Evolutionary conservation across 2,888 invertebrate species (phyloP).

Genomic region (Labia minor): DNA sequence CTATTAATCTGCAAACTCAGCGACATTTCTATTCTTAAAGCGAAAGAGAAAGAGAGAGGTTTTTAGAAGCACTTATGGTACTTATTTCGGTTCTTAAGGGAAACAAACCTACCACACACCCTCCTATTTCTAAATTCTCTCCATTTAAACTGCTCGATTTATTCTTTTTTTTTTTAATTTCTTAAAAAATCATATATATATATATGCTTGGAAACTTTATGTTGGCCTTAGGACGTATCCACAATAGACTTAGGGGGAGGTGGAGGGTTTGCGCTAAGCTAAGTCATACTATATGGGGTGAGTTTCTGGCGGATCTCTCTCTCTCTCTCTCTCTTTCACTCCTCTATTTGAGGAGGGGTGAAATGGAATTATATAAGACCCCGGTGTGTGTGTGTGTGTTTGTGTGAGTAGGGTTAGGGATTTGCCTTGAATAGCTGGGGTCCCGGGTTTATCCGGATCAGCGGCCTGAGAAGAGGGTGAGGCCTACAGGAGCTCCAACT

Average conservation of each 20-base stretch:
- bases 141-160: neutral
- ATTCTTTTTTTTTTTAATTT: constrained; percentile 3
- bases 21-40: neutral
- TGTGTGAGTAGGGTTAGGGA: neutral
- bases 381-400: neutral
- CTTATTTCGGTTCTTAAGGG: constrained; percentile 6
- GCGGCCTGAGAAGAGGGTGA: neutral
- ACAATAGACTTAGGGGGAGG: neutral
- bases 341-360: constrained; percentile 7
- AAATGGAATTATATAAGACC: constrained; percentile 13
- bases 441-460: neutral
- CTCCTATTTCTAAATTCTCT: neutral
- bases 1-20: neutral
- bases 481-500: neutral
- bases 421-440: constrained; percentile 13
- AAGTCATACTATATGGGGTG: neutral
- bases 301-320: neutral
- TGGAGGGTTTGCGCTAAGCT: neutral
- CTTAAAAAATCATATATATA: neutral
- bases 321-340: too few relatives aligned
- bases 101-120: neutral
- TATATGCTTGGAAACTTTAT: neutral
- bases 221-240: constrained; percentile 7
- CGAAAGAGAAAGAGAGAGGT: neutral
- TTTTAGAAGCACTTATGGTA: neutral